phyloP scores from a whole-genome alignment of 53 echinoderm and acorn worm species.

The Paelopatides confundens region DNA sequence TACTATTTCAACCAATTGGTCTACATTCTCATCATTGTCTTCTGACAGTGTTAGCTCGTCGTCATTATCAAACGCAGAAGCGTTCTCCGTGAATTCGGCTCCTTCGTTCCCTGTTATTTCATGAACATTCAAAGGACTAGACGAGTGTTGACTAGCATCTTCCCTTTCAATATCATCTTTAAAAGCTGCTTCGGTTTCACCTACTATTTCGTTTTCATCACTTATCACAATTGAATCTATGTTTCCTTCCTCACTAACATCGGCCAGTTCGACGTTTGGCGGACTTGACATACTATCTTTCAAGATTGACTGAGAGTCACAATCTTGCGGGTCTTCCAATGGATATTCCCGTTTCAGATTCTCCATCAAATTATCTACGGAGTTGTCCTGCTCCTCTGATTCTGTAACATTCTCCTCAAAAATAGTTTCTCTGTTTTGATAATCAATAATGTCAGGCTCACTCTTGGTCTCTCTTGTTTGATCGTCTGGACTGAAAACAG shows the following conservation, averaged over 20 bases:
- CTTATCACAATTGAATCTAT: neutral
- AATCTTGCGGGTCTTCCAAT: neutral
- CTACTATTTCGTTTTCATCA: neutral
- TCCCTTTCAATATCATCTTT: too few species aligned
- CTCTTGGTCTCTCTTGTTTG: neutral
- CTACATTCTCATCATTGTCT: neutral
- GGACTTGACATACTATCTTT: too few species aligned
- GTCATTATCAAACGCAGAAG: neutral
- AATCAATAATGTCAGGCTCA: slow-evolving; percentile 6
- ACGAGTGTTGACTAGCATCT: too few species aligned
- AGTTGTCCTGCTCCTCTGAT: neutral
- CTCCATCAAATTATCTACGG: neutral
- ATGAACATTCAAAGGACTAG: too few species aligned
- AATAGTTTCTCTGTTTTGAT: neutral
- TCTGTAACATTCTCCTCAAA: neutral
- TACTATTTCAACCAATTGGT: neutral
- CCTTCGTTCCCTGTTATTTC: too few species aligned
- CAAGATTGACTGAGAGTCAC: neutral
- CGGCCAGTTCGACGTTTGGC: too few species aligned
- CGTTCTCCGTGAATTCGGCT: neutral
- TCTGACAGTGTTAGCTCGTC: neutral
- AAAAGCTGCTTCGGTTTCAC: too few species aligned
- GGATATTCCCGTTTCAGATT: neutral
- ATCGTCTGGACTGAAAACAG: too few species aligned
- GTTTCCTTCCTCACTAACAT: too few species aligned